phyloP scores from a whole-genome alignment of 1,140 invertebrate genomes.

The Caenorhabditis briggsae region DNA sequence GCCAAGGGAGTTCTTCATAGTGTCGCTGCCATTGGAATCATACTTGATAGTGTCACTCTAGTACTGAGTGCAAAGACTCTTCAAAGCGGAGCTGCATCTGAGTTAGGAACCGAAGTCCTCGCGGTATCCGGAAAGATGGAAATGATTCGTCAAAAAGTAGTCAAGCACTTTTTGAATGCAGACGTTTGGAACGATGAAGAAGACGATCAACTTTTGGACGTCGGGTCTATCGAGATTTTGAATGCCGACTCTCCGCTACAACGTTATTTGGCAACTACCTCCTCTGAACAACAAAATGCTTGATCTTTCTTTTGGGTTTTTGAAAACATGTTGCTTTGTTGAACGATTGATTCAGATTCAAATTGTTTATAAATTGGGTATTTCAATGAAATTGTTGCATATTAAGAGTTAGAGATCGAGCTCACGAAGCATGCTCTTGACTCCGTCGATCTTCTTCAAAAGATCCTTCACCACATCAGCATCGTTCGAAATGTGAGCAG shows the following conservation, averaged over 20 bases:
- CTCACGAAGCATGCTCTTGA: slow-evolving; percentile 35
- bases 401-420: neutral
- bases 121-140: neutral
- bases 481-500: slow-evolving; percentile 43
- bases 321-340: neutral
- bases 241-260: neutral
- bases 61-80: slow-evolving; percentile 34
- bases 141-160: slow-evolving; percentile 42
- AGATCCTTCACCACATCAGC: neutral
- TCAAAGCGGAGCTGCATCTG: neutral
- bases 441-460: slow-evolving; percentile 26
- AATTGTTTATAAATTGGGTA: slow-evolving; percentile 15
- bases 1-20: slow-evolving; percentile 61
- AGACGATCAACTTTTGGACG: neutral
- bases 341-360: neutral
- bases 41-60: slow-evolving; percentile 54
- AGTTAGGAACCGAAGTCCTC: neutral
- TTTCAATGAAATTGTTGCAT: neutral
- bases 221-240: slow-evolving; percentile 1
- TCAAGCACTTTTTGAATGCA: slow-evolving; percentile 44
- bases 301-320: neutral
- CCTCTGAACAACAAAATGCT: slow-evolving; percentile 9
- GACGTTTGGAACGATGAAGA: slow-evolving; percentile 27
- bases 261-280: neutral
- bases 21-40: slow-evolving; percentile 58